phyloP scores from a whole-genome alignment of 2,797 vertebrate species.

The Ceryle rudis region DNA sequence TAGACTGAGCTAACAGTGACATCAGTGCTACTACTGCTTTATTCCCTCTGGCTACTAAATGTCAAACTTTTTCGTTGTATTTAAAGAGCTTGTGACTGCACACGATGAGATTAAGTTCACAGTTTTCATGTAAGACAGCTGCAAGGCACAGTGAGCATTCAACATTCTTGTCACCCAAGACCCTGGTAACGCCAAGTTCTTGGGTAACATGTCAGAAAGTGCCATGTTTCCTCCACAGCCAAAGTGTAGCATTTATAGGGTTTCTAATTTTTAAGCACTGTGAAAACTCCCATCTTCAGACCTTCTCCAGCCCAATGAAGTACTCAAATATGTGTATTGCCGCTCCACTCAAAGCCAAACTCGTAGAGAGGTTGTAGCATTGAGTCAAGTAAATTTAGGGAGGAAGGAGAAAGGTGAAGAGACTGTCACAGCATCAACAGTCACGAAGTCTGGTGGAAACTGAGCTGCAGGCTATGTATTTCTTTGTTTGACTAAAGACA shows the following conservation, averaged over 20 bases:
- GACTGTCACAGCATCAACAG: neutral
- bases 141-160: neutral
- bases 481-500: neutral
- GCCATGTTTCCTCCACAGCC: neutral
- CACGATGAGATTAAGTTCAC: neutral
- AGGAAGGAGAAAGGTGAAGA: neutral
- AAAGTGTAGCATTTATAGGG: neutral
- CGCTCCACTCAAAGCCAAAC: neutral
- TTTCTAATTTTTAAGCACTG: neutral
- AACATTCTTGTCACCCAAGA: fast-evolving
- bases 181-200: fast-evolving
- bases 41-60: conserved; percentile 42
- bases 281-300: neutral
- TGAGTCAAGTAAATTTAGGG: neutral
- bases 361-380: fast-evolving
- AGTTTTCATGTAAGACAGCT: neutral
- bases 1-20: conserved; percentile 19
- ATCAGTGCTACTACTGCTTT: conserved; percentile 46
- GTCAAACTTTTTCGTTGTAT: conserved; percentile 38
- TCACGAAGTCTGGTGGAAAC: neutral
- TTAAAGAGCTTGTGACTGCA: neutral
- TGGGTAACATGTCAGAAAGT: neutral
- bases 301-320: neutral
- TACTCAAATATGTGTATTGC: fast-evolving
- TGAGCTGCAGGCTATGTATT: neutral